phyloP scores from a whole-genome alignment of 35 echinoderm and acorn worm genomes.

The Holothuria glaberrima region DNA sequence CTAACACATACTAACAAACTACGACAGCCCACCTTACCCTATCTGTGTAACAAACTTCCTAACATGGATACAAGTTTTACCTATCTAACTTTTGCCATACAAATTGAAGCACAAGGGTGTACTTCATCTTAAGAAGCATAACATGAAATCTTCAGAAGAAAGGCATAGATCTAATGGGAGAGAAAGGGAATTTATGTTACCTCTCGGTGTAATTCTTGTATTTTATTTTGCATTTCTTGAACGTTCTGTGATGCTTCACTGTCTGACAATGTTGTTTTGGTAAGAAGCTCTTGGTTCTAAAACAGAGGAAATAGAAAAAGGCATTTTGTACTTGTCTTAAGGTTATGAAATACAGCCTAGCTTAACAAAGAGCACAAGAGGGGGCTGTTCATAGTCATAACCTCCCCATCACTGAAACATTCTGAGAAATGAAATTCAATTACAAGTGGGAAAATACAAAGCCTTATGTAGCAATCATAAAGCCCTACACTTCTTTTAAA shows the following conservation, averaged over 20 bases:
- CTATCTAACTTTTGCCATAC: background rate
- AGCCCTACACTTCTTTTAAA: no score
- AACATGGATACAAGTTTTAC: background rate
- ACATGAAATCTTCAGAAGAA: background rate
- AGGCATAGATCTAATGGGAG: background rate
- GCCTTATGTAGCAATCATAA: no score
- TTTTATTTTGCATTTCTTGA: slow-evolving; percentile 80
- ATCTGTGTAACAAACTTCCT: background rate
- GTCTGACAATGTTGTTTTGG: slow-evolving; percentile 72
- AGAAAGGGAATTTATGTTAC: slow-evolving; percentile 6
- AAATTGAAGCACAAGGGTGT: background rate
- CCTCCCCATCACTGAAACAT: no score
- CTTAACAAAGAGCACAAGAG: no score
- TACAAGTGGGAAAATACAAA: no score
- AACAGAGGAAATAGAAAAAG: slow-evolving; percentile 31
- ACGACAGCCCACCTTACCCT: no score
- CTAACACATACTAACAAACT: no score
- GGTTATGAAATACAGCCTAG: no score
- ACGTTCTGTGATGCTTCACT: slow-evolving; percentile 73
- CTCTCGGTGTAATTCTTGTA: slow-evolving; percentile 85
- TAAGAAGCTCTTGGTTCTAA: slow-evolving; percentile 90
- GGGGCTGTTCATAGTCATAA: no score
- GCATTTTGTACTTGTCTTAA: no score
- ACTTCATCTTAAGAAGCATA: background rate
- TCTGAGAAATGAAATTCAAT: no score